Conservation (phyloP, 1,140 invertebrate genomes). For the Bradynema listronoti region DNA sequence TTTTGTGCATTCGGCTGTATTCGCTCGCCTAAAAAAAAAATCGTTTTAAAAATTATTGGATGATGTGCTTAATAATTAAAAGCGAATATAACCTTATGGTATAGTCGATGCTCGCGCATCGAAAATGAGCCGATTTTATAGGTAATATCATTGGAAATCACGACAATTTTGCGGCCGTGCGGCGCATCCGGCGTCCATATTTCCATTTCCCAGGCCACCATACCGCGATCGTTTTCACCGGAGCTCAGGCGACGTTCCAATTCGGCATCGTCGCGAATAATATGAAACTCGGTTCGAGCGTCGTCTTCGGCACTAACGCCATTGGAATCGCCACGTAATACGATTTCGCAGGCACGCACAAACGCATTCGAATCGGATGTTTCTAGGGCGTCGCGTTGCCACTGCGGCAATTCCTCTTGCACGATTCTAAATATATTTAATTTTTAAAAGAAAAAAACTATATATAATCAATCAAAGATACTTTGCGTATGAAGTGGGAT, state of each 20-base stretch:
- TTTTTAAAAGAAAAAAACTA: no score
- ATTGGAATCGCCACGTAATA: no score
- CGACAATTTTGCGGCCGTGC: constrained; percentile 64
- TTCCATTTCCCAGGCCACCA: constrained; percentile 82
- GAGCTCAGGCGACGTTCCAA: constrained; percentile 63
- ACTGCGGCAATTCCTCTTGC: no score
- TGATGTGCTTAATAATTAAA: constrained; percentile 19
- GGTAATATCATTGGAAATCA: constrained; percentile 75
- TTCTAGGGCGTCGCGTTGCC: no score
- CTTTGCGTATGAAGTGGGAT: constrained; percentile 49
- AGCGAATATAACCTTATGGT: constrained; percentile 60
- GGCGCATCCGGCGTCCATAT: constrained; percentile 91
- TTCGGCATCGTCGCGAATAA: constrained; percentile 7
- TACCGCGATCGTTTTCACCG: constrained; percentile 90
- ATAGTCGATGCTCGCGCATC: constrained; percentile 83
- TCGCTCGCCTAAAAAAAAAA: constrained; percentile 72
- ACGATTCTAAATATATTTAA: no score
- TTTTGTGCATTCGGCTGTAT: constrained; percentile 71
- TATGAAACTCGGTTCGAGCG: constrained; percentile 4
- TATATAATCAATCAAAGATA: no score
- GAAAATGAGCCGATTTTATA: constrained; percentile 92
- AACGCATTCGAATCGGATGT: no score
- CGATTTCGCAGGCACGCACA: no score
- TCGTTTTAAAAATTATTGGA: constrained; percentile 31
- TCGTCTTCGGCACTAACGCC: no score